These are phyloP conservation scores for Gadopsis marmoratus DNA, from an alignment of 2,797 vertebrate species.

Conservation along the genomic window DNA sequence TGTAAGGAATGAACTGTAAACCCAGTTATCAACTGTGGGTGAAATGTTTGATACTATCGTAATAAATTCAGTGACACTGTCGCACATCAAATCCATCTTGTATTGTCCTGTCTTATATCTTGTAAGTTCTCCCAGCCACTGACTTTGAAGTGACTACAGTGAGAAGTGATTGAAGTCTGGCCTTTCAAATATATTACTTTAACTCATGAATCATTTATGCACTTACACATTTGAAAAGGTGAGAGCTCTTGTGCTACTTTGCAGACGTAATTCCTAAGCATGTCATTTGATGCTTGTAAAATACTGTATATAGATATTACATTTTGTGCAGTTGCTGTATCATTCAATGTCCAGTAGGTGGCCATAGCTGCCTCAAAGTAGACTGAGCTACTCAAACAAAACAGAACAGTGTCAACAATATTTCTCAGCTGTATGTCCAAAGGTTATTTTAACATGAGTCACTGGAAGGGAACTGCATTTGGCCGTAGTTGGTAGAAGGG, in stretches of 20 bases:
- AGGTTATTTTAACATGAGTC: background rate
- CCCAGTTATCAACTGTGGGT: constrained; percentile 24
- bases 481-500: background rate
- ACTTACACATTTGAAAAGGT: background rate
- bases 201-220: background rate
- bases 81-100: constrained; percentile 26
- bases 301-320: too few species aligned
- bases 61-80: constrained; percentile 74
- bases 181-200: background rate
- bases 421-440: background rate
- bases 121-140: background rate
- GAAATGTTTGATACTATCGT: constrained; percentile 69
- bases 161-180: background rate
- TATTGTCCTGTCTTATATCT: constrained; percentile 49
- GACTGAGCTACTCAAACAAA: background rate
- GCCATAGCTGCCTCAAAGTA: constrained; percentile 19
- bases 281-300: background rate
- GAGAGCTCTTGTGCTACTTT: too few species aligned
- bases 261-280: background rate
- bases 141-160: background rate
- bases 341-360: constrained; percentile 56
- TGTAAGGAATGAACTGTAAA: constrained; percentile 14
- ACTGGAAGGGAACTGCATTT: background rate
- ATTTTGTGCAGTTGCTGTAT: background rate
- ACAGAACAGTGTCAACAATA: background rate